A percentile compares a stretch with the other conserved stretches of the same genome.
These are phyloP conservation scores for Xerus inauris DNA, from an alignment of 2,113 vertebrate genomes.

Conservation along the genomic window DNA sequence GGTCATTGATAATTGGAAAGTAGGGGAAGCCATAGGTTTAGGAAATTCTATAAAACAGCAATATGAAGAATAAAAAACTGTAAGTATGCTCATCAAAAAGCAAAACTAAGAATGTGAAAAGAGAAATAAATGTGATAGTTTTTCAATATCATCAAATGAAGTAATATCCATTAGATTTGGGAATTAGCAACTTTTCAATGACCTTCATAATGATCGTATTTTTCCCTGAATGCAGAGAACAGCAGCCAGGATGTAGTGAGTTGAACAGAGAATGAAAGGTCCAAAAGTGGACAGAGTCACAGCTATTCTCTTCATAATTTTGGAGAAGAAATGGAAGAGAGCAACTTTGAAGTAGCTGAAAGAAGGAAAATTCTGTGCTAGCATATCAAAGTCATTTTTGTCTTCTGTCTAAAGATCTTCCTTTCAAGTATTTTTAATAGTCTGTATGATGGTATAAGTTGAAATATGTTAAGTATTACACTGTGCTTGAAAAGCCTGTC, in stretches of 20 bases:
- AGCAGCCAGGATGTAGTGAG: not conserved
- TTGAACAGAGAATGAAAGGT: conserved; percentile 5
- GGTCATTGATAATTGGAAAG: not conserved
- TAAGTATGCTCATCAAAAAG: not conserved
- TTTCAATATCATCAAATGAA: conserved; percentile 3
- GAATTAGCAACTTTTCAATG: not conserved
- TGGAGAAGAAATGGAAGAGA: conserved; percentile 54
- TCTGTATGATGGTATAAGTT: conserved; percentile 22
- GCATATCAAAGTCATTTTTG: conserved; percentile 74
- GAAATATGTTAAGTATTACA: conserved; percentile 49
- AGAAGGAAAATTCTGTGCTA: conserved; percentile 45
- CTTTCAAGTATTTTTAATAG: conserved; percentile 63
- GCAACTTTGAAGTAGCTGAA: conserved; percentile 65
- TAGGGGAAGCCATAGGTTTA: not conserved
- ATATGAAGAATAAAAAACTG: not conserved
- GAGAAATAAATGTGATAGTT: not conserved
- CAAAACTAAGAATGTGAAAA: not conserved
- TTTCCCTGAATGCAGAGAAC: not conserved
- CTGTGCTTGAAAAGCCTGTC: conserved; percentile 41
- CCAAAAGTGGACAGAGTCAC: conserved; percentile 13
- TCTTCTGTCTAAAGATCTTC: conserved; percentile 53
- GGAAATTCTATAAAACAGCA: not conserved
- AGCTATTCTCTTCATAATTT: conserved; percentile 20
- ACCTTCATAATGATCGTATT: not conserved
- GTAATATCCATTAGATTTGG: not conserved